Base-by-base conservation (phyloP, 2,113 vertebrate genomes). In the Solenodon paradoxus region DNA sequence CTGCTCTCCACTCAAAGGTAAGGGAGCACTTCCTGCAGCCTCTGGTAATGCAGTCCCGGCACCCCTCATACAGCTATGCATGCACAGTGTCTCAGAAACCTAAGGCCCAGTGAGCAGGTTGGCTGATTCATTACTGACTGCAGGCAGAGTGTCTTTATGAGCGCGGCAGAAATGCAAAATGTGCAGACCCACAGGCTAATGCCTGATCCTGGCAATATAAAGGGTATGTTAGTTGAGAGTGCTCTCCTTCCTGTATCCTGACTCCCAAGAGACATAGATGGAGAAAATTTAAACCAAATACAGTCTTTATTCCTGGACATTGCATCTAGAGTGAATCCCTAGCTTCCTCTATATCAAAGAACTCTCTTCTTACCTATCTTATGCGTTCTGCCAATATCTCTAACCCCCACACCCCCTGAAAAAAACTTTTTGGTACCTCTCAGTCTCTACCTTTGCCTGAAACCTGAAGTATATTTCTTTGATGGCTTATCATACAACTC, bases 1-100 rank as follows among this genome's bases (percentile, higher is more conserved):
- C 98, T 10, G 38, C 97, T 7, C 98, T 99, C 1, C 99, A 99
- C 94, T 98, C 98, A 95, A 99, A 99, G 99, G 99, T 99, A 98
- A 0, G 8, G 51, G 5, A 0, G 30, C 49, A 2, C 4, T 55
- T 72, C 35, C 17, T 72, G 16, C 16, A 51, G 1, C 38, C 64
- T 59, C 15, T 13, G 45, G 57, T 11, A 16, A 82, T 61, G 24
- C 1, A 2, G 17, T 69, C 22, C 7, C 63, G 19, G 51, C 30
- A 71, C 47, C 40, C 63, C 19, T 90, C 30, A 61, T 4, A 53
- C 40, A 16, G 15, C 4, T n/a, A 35, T 35, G 77, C 51, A 12
- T 61, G 13, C 6, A n/a, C 49, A 69, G 38, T 49, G 49, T 7
- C 85, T 90, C 51, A 88, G 11, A 92, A 77, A 82, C 38, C 57